Evolutionary conservation across 1,140 invertebrate species (phyloP), one percentile per base, ranked within the genome.

Genomic region (Anthonomus grandis): DNA sequence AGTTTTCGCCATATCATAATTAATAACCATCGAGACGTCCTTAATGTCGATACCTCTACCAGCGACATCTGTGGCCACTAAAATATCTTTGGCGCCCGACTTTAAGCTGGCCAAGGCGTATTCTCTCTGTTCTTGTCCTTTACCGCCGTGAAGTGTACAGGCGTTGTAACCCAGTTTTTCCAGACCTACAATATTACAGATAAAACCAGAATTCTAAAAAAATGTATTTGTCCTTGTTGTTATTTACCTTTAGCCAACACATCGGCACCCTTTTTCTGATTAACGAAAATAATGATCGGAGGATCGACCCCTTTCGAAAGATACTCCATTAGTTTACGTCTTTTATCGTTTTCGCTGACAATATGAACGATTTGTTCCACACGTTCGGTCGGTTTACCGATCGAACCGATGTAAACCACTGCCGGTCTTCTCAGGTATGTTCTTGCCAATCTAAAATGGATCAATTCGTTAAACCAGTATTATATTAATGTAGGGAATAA

Each of bases 31-130:
- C 1, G 94, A 96, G 0, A 99, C 97, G 76, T 99, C 96, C 74
- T 98, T 98, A 67, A 99, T 98, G 70, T 99, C 97, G 62, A 99
- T 99, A 94, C 97, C 97, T 85, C 97, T 88, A 64, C 97, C 97
- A 70, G 97, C 97, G 1, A 99, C 97, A 78, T 99, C 96, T 4
- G 97, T 99, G 0, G 97, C 97, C n/a, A 99, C 97, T 51, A 99
- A 77, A 68, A 99, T 99, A 73, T 99, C 95, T 75, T 98, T 98
- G 1, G 85, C 82, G 10, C 94, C 94, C 48, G 85, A 85, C 75
- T 99, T 99, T 37, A 99, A 83, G 75, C 92, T 91, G 4, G 93
- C 91, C 63, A 99, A 77, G 39, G 97, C 97, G 73, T 95, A 98
- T 72, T 99, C 97, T 84, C 97, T 85, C 74, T 98, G 95, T 76